A percentile compares a stretch with the other conserved stretches of the same genome.
These are phyloP conservation scores for Trilocha varians DNA, from an alignment of 2,888 invertebrate species.

Conservation along the genomic window DNA sequence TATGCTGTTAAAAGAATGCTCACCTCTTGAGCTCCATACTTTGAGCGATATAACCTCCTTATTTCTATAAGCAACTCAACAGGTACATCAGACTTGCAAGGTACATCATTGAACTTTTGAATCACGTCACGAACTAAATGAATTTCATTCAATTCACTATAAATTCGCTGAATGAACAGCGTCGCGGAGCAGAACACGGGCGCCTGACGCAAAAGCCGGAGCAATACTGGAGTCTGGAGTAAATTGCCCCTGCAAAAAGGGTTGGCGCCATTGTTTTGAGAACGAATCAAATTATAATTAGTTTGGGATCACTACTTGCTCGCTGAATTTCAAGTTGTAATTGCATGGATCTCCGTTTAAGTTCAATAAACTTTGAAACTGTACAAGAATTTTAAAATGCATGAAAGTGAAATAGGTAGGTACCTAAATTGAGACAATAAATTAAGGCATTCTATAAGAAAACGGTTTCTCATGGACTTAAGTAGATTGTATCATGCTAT, in stretches of 20 bases:
- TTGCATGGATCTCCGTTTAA: background rate
- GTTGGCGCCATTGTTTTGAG: background rate
- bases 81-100: conserved; percentile 8
- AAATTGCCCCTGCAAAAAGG: background rate
- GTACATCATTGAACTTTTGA: background rate
- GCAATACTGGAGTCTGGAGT: conserved; percentile 10
- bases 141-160: background rate
- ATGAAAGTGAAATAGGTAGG: background rate
- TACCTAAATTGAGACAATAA: background rate
- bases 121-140: background rate
- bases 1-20: too few species aligned
- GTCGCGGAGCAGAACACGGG: conserved; percentile 23
- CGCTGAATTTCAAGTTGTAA: background rate
- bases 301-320: background rate
- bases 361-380: background rate
- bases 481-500: background rate
- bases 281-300: background rate
- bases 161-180: background rate
- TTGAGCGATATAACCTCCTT: too few species aligned
- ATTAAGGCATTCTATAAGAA: background rate
- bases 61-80: too few species aligned
- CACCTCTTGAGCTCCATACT: too few species aligned
- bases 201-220: conserved; percentile 39
- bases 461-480: background rate
- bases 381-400: background rate